These are phyloP conservation scores for Peribatodes rhomboidaria DNA, from an alignment of 2,888 invertebrate genomes.

Conservation along the genomic window DNA sequence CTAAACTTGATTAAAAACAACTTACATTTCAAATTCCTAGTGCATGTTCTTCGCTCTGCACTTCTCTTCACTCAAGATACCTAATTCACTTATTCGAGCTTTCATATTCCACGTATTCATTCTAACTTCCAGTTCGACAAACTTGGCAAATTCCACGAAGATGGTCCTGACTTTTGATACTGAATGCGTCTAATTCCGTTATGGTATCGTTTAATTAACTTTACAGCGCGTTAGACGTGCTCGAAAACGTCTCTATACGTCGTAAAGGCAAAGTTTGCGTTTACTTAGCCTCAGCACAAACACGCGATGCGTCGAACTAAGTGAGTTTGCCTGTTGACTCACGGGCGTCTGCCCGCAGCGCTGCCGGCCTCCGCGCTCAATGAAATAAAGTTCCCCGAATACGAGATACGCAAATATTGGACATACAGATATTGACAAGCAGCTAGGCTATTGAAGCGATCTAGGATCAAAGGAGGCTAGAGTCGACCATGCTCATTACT, in stretches of 20 bases:
- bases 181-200: conserved; percentile 56
- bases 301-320: conserved; percentile 69
- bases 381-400: conserved; percentile 67
- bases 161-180: conserved; percentile 30
- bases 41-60: conserved; percentile 22
- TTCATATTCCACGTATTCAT: conserved; percentile 19
- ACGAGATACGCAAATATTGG: conserved; percentile 60
- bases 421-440: conserved; percentile 44
- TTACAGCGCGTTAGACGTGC: conserved; percentile 61
- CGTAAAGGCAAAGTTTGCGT: conserved; percentile 67
- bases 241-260: conserved; percentile 66
- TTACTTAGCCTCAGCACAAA: conserved; percentile 67
- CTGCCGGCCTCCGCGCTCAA: conserved; percentile 48
- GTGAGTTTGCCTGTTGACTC: conserved; percentile 74
- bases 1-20: conserved; percentile 6
- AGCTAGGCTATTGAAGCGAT: background rate
- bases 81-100: conserved; percentile 35
- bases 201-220: conserved; percentile 67
- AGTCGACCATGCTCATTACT: too few species aligned
- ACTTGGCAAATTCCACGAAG: conserved; percentile 15
- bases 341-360: conserved; percentile 45
- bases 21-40: background rate
- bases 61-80: conserved; percentile 18
- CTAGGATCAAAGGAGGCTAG: background rate
- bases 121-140: conserved; percentile 20